Evolutionary conservation across 1,140 invertebrate genomes (phyloP).

Genomic region (Drosophila melanica): DNA sequence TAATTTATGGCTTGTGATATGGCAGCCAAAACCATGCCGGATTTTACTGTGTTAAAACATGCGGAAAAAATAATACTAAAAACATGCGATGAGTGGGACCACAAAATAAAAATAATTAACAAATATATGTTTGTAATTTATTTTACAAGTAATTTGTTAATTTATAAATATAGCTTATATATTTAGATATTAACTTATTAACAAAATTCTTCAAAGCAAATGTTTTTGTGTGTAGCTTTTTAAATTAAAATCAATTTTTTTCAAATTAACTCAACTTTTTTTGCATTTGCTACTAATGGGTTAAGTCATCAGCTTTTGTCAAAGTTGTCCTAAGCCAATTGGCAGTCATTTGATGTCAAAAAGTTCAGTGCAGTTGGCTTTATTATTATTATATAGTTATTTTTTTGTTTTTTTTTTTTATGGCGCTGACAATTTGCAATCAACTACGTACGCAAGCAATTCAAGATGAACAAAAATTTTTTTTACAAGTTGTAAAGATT

Average conservation of each 20-base stretch:
- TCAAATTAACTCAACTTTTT: too few relatives aligned
- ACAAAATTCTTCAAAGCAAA: too few relatives aligned
- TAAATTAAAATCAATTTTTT: too few relatives aligned
- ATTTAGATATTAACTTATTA: too few relatives aligned
- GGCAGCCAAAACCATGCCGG: neutral
- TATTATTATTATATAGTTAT: constrained; percentile 14
- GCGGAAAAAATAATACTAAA: too few relatives aligned
- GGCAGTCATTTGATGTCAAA: constrained; percentile 40
- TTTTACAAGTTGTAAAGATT: constrained; percentile 80
- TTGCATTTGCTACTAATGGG: constrained; percentile 31
- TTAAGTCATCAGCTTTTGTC: constrained; percentile 30
- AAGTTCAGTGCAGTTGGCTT: constrained; percentile 49
- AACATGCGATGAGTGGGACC: too few relatives aligned
- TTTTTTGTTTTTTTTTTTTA: constrained; percentile 38
- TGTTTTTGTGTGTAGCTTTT: too few relatives aligned
- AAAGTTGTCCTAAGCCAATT: constrained; percentile 20
- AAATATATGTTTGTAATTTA: too few relatives aligned
- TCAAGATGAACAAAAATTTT: constrained; percentile 44
- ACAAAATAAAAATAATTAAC: too few relatives aligned
- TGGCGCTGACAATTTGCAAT: constrained; percentile 62
- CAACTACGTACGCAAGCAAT: constrained; percentile 44
- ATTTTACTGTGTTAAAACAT: neutral
- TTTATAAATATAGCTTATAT: too few relatives aligned
- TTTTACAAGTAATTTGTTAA: too few relatives aligned
- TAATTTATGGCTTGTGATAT: neutral